A percentile compares a stretch with the other conserved stretches of the same genome.
Conservation (phyloP, 2,888 invertebrate genomes). For the Arenicola marina region DNA sequence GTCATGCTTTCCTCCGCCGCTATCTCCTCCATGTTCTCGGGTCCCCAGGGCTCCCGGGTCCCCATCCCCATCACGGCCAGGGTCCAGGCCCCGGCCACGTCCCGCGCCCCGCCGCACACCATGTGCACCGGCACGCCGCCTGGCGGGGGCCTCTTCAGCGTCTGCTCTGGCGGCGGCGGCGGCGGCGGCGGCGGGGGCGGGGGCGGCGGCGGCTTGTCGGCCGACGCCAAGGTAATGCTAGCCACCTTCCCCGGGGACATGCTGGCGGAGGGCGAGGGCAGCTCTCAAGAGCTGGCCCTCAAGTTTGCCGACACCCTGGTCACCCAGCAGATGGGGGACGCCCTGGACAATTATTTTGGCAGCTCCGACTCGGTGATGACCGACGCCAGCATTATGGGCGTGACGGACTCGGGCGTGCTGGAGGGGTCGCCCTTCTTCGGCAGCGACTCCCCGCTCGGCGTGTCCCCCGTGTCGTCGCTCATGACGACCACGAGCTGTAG, state of each 20-base stretch:
- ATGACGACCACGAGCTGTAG: too few relatives aligned
- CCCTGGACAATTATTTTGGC: neutral
- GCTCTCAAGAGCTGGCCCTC: neutral
- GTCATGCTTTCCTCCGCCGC: conserved; percentile 1
- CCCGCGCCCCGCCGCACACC: neutral
- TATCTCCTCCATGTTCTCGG: neutral
- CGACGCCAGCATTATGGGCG: neutral
- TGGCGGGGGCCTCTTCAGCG: too few relatives aligned
- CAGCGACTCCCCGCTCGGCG: too few relatives aligned
- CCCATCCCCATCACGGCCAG: neutral
- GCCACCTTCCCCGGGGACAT: neutral
- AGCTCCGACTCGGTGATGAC: neutral
- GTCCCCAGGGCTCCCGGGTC: neutral
- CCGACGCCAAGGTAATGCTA: neutral
- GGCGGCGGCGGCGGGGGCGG: neutral
- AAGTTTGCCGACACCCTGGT: conserved; percentile 5
- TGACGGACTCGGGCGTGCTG: neutral
- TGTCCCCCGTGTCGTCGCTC: too few relatives aligned
- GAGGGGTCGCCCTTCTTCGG: too few relatives aligned
- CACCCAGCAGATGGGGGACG: neutral
- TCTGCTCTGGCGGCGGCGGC: neutral
- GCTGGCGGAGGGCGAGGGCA: neutral
- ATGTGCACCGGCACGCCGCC: neutral
- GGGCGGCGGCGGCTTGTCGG: neutral
- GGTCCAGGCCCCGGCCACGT: neutral